These are phyloP conservation scores for Hydrophis major DNA, from an alignment of 2,797 vertebrate species.

Conservation along the genomic window DNA sequence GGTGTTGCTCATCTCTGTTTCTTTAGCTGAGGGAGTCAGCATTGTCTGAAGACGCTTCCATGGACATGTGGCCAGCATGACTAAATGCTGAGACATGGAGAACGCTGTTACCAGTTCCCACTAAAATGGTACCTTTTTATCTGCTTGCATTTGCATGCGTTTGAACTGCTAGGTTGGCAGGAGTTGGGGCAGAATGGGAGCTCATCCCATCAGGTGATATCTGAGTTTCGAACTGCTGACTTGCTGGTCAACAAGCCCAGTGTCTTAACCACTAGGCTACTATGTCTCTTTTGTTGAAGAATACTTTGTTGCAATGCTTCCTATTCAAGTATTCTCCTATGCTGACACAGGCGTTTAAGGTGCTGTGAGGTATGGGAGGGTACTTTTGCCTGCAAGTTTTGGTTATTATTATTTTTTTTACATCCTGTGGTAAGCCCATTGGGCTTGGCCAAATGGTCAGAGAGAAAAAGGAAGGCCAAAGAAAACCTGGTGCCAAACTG, in stretches of 20 bases:
- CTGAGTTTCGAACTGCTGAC: neutral
- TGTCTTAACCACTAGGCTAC: neutral
- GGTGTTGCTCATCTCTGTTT: neutral
- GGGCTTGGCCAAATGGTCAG: neutral
- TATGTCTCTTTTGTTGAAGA: neutral
- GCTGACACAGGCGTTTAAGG: neutral
- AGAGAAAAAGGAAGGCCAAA: neutral
- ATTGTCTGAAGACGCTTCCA: too few species aligned
- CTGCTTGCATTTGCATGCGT: neutral
- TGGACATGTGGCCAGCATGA: too few species aligned
- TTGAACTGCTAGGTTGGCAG: neutral
- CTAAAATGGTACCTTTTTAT: neutral
- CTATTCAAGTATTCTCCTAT: neutral
- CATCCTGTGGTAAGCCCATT: neutral
- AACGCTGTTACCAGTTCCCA: neutral
- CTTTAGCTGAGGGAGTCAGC: too few species aligned
- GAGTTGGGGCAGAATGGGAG: neutral
- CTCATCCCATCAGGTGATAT: neutral
- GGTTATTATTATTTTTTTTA: neutral
- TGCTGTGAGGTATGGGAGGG: neutral
- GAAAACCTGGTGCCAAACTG: neutral
- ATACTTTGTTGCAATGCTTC: neutral
- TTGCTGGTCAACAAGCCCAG: neutral
- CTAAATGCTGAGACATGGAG: neutral
- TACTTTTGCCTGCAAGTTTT: neutral